These are phyloP conservation scores for Platyura marginata DNA, from an alignment of 1,140 invertebrate genomes.

Conservation along the genomic window DNA sequence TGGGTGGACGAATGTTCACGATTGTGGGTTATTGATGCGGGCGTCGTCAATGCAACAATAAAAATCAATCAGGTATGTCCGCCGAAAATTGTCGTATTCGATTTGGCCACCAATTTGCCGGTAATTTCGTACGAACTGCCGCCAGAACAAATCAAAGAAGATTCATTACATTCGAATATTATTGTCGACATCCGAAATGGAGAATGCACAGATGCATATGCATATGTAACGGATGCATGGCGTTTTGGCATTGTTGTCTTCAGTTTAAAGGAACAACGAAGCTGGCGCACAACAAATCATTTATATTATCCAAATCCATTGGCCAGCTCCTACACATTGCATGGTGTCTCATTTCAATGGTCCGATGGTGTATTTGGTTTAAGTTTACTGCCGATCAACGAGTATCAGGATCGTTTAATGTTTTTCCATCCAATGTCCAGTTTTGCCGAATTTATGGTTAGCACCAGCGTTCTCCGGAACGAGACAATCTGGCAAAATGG, in stretches of 20 bases:
- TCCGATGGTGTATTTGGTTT: slow-evolving; percentile 63
- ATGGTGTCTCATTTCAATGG: slow-evolving; percentile 60
- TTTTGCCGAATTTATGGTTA: slow-evolving; percentile 51
- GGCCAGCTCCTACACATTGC: slow-evolving; percentile 43
- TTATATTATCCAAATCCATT: slow-evolving; percentile 60
- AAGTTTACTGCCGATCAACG: slow-evolving; percentile 38
- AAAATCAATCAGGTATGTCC: slow-evolving; percentile 48
- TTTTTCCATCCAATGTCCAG: slow-evolving; percentile 68
- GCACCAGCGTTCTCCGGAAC: slow-evolving; percentile 39
- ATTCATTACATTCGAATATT: slow-evolving; percentile 56
- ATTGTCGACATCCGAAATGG: slow-evolving; percentile 40
- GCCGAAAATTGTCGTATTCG: slow-evolving; percentile 53
- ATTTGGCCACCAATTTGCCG: slow-evolving; percentile 40
- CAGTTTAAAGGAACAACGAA: slow-evolving; percentile 37
- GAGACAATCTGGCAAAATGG: slow-evolving; percentile 29
- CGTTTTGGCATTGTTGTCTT: slow-evolving; percentile 52
- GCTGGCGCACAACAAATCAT: slow-evolving; percentile 55
- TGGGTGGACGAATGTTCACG: slow-evolving; percentile 41
- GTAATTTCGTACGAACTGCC: slow-evolving; percentile 42
- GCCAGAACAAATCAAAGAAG: slow-evolving; percentile 41
- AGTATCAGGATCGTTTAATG: slow-evolving; percentile 35
- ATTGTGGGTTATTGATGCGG: slow-evolving; percentile 60
- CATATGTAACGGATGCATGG: slow-evolving; percentile 59
- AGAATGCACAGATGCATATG: slow-evolving; percentile 41
- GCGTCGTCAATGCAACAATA: slow-evolving; percentile 47